Evolutionary conservation across 2,797 vertebrate species (phyloP).

Genomic region (Sebastes oblongus): DNA sequence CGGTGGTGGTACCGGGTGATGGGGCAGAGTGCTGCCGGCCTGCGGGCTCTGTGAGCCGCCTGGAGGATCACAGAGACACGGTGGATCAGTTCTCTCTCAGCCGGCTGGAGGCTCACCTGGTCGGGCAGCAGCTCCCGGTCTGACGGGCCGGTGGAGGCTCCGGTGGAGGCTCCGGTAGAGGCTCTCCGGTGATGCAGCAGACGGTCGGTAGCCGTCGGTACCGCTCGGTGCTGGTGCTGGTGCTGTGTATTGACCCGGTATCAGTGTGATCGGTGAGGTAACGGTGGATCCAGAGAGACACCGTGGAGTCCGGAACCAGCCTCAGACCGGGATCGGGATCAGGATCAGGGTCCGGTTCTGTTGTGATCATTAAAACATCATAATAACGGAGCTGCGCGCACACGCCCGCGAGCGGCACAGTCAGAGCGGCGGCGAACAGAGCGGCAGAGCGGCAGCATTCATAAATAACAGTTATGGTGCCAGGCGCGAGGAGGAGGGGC

Average conservation of each 20-base stretch:
- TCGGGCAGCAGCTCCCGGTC: conserved; percentile 29
- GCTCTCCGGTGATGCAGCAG: conserved; percentile 4
- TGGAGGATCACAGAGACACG: too few species aligned
- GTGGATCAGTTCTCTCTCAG: neutral
- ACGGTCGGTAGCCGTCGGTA: conserved; percentile 9
- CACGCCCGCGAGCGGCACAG: conserved; percentile 70
- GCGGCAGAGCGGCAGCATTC: conserved; percentile 54
- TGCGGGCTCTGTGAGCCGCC: too few species aligned
- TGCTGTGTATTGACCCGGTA: too few species aligned
- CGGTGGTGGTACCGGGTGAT: too few species aligned
- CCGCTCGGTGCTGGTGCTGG: conserved; percentile 21
- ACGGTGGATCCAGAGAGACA: neutral
- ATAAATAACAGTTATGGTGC: conserved; percentile 79
- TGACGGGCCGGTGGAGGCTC: too few species aligned
- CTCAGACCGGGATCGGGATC: neutral
- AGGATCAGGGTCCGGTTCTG: neutral
- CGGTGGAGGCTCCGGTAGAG: conserved; percentile 17
- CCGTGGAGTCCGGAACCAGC: conserved; percentile 9
- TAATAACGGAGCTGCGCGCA: conserved; percentile 59
- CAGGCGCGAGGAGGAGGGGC: conserved; percentile 38
- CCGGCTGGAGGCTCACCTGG: conserved; percentile 63
- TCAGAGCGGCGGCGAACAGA: too few species aligned
- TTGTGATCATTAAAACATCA: conserved; percentile 54
- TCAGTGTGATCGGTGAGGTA: too few species aligned
- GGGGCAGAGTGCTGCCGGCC: too few species aligned